Conservation (phyloP, 2,888 invertebrate genomes). For the Tetrapedia diversipes region DNA sequence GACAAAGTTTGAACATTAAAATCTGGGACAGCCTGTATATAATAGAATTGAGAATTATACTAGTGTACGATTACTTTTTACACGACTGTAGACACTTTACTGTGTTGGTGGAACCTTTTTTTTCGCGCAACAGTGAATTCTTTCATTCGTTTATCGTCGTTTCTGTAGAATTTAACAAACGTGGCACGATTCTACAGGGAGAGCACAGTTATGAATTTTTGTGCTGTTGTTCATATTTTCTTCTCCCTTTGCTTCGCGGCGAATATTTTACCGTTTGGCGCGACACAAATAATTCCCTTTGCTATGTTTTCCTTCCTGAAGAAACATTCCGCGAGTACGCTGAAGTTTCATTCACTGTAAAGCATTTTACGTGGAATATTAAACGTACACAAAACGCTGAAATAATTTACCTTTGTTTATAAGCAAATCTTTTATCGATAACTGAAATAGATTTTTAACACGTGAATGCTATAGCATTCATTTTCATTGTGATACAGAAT, state of each 20-base stretch:
- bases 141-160: neutral
- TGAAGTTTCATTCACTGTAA: constrained; percentile 17
- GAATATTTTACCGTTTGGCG: constrained; percentile 32
- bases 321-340: neutral
- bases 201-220: neutral
- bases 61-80: no score
- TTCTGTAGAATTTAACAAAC: neutral
- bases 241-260: neutral
- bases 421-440: no score
- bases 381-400: neutral
- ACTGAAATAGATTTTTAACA: no score
- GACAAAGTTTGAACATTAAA: no score
- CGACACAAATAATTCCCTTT: constrained; percentile 22
- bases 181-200: neutral
- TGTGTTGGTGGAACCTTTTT: no score
- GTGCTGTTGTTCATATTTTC: neutral
- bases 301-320: neutral
- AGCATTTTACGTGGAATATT: constrained; percentile 2
- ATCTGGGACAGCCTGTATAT: no score
- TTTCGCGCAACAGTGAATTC: neutral
- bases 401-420: neutral
- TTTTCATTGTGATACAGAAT: no score
- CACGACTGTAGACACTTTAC: no score
- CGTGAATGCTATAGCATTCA: no score
- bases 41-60: no score